Evolutionary conservation across 2,888 invertebrate species (phyloP), one percentile per base, ranked within the genome.

Genomic region (Pristionchus entomophagus): DNA sequence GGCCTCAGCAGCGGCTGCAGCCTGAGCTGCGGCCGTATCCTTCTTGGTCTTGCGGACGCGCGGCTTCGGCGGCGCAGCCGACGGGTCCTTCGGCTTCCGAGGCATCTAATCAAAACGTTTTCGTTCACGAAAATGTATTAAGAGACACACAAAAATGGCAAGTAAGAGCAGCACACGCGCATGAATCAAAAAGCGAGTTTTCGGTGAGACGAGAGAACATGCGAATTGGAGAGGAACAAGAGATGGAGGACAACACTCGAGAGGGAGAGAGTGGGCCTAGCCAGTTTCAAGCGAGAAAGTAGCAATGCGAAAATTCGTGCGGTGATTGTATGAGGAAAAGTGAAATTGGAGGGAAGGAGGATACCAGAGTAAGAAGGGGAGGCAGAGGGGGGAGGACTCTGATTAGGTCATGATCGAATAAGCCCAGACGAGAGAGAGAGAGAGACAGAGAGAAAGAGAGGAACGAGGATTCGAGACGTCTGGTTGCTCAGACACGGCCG

Each of bases 1-100:
- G 53, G 53, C 45, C n/a, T 32, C 73, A 3, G 53, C 51, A 14
- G 53, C 65, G 12, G 56, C 53, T 4, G 80, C 80, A 29, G 78
- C 77, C 17, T 59, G 59, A n/a, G 85, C 78, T 22, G 62, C 88
- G 77, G 89, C 89, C 10, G 78, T 86, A 4, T 88, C 88, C 80
- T 86, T 88, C 86, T 91, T 91, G 88, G 89, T 89, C 88, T 89
- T 89, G n/a, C 91, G 80, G 14, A 88, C 87, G 29, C 91, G 87
- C 17, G 89, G 88, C 26, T 86, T 82, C 51, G 89, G 88, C 2
- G 89, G 86, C 10, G 89, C 88, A 12, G 88, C 88, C 73, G 89
- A 88, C 22, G 88, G 86, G 41, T 89, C 91, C 86, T 89, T 89
- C 83, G 88, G 88, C 80, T 86, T 86, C 41, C 91, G 89, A 59